Percentiles rank a stretch among this genome's conserved stretches.
Conservation (phyloP, 2,797 vertebrate genomes). For the Coilia nasus region DNA sequence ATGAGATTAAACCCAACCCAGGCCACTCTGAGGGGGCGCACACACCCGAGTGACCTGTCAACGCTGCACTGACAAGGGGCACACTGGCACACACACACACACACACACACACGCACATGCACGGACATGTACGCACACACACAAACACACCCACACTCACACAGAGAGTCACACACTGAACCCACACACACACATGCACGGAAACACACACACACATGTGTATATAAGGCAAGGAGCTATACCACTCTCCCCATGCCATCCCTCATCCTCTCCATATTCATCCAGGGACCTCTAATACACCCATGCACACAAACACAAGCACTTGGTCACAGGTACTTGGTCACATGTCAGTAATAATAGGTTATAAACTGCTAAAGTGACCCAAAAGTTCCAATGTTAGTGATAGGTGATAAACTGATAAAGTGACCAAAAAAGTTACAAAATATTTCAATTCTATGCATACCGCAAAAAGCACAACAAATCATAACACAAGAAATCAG, state of each 20-base stretch:
- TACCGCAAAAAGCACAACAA: too few species aligned
- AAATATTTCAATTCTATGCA: too few species aligned
- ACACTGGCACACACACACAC: constrained; percentile 23
- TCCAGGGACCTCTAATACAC: not conserved
- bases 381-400: too few species aligned
- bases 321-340: too few species aligned
- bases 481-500: too few species aligned
- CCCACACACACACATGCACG: constrained; percentile 1
- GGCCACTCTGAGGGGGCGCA: constrained; percentile 70
- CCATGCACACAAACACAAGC: not conserved
- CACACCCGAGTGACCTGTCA: constrained; percentile 73
- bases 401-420: too few species aligned
- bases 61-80: constrained; percentile 50
- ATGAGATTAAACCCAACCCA: constrained; percentile 80
- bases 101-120: constrained; percentile 30
- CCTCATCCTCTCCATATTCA: constrained; percentile 6
- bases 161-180: not conserved
- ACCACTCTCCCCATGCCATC: not conserved
- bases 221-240: not conserved
- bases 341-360: too few species aligned
- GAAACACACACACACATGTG: not conserved
- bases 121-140: constrained; percentile 43
- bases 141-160: constrained; percentile 32
- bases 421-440: too few species aligned
- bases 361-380: too few species aligned